Evolutionary conservation across 2,888 invertebrate species (phyloP).

Genomic region (Drosophila tanythrix): DNA sequence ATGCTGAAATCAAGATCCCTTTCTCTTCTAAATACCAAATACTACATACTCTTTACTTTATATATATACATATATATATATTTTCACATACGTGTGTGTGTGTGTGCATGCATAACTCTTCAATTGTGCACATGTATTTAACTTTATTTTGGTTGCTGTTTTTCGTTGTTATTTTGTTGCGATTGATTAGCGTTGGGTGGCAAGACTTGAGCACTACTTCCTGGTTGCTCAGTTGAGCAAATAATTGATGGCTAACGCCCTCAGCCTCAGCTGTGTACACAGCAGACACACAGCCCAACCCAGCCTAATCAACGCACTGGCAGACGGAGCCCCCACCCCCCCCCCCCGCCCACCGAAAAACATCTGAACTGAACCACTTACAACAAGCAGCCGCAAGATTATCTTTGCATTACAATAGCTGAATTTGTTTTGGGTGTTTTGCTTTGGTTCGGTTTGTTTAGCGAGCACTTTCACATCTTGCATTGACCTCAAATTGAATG

Average conservation of each 20-base stretch:
- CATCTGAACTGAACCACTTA: not conserved
- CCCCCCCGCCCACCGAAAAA: too few species aligned
- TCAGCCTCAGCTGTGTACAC: constrained; percentile 64
- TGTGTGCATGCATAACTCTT: too few species aligned
- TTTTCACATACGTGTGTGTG: not conserved
- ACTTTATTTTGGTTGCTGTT: constrained; percentile 10
- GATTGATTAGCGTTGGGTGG: constrained; percentile 10
- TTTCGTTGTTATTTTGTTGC: constrained; percentile 10
- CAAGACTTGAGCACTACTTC: constrained; percentile 36
- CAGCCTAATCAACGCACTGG: not conserved
- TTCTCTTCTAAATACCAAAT: not conserved
- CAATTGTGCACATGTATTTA: not conserved
- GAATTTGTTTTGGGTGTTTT: not conserved
- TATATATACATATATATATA: not conserved
- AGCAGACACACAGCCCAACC: constrained; percentile 1
- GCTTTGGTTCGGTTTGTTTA: constrained; percentile 9
- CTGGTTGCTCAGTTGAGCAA: constrained; percentile 62
- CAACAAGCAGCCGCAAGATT: constrained; percentile 2
- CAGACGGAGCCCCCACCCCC: not conserved
- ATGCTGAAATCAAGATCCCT: constrained; percentile 27
- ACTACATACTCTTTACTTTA: not conserved
- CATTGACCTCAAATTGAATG: constrained; percentile 58
- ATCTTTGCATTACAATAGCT: constrained; percentile 21
- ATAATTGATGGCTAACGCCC: constrained; percentile 30
- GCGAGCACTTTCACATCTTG: constrained; percentile 44